These are phyloP conservation scores for Sminthopsis crassicaudata DNA, from an alignment of 2,113 vertebrate genomes.

Conservation along the genomic window DNA sequence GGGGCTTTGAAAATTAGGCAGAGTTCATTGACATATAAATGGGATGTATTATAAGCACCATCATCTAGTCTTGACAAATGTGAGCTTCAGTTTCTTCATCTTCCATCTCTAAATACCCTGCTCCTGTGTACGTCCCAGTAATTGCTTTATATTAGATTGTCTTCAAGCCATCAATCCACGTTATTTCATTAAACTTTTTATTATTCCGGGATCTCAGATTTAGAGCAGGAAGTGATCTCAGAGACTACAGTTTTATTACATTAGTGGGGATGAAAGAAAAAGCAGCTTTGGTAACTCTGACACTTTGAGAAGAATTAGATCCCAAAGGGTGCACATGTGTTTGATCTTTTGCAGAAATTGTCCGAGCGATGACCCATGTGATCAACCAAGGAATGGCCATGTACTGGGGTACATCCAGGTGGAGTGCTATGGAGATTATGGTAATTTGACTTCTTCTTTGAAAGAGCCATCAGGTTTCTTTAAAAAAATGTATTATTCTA, in stretches of 20 bases:
- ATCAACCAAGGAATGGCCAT: slow-evolving; percentile 99
- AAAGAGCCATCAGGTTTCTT: background rate
- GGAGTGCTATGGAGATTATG: slow-evolving; percentile 99
- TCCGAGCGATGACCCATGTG: slow-evolving; percentile 97
- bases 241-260: too few species aligned
- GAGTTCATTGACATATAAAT: background rate
- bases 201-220: background rate
- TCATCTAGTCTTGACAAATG: background rate
- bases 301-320: background rate
- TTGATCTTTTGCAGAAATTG: slow-evolving; percentile 88
- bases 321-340: slow-evolving; percentile 4
- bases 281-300: background rate
- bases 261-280: too few species aligned
- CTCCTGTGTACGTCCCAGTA: background rate
- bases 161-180: slow-evolving; percentile 17
- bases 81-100: background rate
- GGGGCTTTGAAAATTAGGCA: background rate
- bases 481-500: background rate
- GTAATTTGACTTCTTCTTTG: slow-evolving; percentile 77
- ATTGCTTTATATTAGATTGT: background rate
- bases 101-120: background rate
- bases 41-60: background rate
- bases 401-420: slow-evolving; percentile 99
- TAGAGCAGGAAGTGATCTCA: background rate
- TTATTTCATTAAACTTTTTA: background rate